Conservation (phyloP, 2,797 vertebrate genomes). For the Sternotherus odoratus region DNA sequence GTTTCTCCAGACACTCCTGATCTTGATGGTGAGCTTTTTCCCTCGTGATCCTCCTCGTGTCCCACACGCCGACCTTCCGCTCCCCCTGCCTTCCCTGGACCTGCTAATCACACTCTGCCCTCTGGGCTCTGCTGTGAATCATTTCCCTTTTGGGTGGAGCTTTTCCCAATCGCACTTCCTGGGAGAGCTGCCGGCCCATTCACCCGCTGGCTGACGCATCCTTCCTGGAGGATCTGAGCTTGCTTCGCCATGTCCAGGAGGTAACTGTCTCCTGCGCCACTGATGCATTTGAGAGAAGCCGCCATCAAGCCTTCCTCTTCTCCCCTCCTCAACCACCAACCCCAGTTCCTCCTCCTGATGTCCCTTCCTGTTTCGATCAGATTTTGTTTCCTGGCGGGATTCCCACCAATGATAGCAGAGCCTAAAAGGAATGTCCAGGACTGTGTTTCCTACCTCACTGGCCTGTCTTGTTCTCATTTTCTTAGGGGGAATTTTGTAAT, state of each 20-base stretch:
- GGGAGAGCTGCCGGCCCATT: not conserved
- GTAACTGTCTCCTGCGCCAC: not conserved
- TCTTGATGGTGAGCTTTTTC: conserved; percentile 3
- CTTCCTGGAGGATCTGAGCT: not conserved
- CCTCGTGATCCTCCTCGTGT: not conserved
- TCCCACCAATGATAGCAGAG: not conserved
- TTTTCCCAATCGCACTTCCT: not conserved
- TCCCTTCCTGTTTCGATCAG: not conserved
- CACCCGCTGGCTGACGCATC: not conserved
- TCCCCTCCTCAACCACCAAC: not conserved
- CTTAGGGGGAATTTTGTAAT: not conserved
- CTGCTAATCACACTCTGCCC: conserved; percentile 31
- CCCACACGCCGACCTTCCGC: not conserved
- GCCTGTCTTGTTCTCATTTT: not conserved
- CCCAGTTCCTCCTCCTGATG: not conserved
- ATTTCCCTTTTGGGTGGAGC: not conserved
- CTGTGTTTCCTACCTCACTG: conserved; percentile 19
- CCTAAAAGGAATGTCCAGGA: not conserved
- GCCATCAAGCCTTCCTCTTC: not conserved
- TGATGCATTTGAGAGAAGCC: not conserved
- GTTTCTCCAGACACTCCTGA: conserved; percentile 10
- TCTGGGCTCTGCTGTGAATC: conserved; percentile 1
- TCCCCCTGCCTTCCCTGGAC: conserved; percentile 44
- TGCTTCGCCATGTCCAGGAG: not conserved
- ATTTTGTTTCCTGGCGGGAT: not conserved